Conservation (phyloP, 2,888 invertebrate species). For the Drosophila kokeensis region DNA sequence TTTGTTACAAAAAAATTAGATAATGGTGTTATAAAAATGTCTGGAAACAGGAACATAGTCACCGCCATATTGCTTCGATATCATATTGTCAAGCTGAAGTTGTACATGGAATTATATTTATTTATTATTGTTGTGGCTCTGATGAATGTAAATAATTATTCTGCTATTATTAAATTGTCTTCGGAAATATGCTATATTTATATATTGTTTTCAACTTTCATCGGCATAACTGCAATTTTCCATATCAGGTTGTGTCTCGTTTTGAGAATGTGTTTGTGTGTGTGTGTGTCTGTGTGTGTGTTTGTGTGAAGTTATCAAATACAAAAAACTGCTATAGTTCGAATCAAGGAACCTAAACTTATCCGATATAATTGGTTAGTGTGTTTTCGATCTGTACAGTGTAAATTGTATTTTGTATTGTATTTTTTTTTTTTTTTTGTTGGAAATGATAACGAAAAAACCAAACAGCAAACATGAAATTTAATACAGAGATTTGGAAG, state of each 20-base stretch:
- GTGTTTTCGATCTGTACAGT: constrained; percentile 17
- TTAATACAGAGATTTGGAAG: constrained; percentile 71
- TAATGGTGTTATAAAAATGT: constrained; percentile 50
- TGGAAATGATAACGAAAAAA: constrained; percentile 39
- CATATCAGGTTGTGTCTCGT: constrained; percentile 1
- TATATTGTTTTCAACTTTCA: neutral
- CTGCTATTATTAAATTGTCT: neutral
- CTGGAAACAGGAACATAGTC: constrained; percentile 81
- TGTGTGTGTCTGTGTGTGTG: neutral
- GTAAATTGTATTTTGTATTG: constrained; percentile 36
- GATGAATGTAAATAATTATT: constrained; percentile 10
- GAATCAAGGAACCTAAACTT: constrained; percentile 3
- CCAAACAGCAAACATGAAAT: constrained; percentile 51
- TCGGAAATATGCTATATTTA: constrained; percentile 13
- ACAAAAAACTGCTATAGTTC: constrained; percentile 5
- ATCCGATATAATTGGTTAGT: constrained; percentile 5
- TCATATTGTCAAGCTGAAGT: constrained; percentile 69
- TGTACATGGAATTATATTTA: constrained; percentile 16
- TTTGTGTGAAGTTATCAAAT: constrained; percentile 18
- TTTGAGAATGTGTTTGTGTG: neutral
- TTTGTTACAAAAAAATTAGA: constrained; percentile 42
- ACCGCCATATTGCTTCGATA: constrained; percentile 85
- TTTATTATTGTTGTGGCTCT: constrained; percentile 27
- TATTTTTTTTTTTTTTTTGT: constrained; percentile 13
- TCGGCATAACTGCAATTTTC: constrained; percentile 22